A percentile compares a stretch with the other conserved stretches of the same genome.
Evolutionary conservation across 2,113 vertebrate genomes (phyloP).

Genomic region (Lontra canadensis): DNA sequence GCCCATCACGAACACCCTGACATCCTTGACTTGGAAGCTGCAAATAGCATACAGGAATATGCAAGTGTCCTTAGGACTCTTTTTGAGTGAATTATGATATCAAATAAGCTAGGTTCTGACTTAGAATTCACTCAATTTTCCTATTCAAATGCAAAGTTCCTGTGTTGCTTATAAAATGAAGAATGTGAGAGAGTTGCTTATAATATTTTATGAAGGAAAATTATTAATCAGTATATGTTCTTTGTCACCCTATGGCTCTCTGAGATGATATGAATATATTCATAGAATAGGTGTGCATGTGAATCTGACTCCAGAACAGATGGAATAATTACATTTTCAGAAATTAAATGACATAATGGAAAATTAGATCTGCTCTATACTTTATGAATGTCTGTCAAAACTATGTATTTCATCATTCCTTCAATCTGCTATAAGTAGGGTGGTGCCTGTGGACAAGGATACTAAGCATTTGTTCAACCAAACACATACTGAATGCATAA

Average conservation of each 20-base stretch:
- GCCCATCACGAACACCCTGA: not conserved
- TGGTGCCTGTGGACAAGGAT: not conserved
- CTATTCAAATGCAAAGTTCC: slow-evolving; percentile 46
- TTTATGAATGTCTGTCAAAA: not conserved
- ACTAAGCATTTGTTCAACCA: not conserved
- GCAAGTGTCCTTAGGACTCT: not conserved
- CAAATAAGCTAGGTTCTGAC: slow-evolving; percentile 12
- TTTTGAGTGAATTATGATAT: not conserved
- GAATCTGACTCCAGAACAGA: not conserved
- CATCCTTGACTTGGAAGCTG: not conserved
- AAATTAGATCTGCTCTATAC: slow-evolving; percentile 26
- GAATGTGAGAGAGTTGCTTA: slow-evolving; percentile 33
- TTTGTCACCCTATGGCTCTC: not conserved
- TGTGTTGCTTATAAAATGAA: slow-evolving; percentile 28
- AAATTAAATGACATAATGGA: slow-evolving; percentile 30
- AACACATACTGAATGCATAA: not conserved
- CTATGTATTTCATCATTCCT: slow-evolving; percentile 24
- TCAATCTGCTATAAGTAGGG: not conserved
- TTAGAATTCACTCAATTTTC: slow-evolving; percentile 42
- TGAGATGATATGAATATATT: slow-evolving; percentile 60
- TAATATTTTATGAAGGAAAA: slow-evolving; percentile 39
- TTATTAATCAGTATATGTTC: slow-evolving; percentile 10
- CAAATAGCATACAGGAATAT: not conserved
- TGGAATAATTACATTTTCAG: slow-evolving; percentile 41
- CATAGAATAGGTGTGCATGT: not conserved